These are phyloP conservation scores for Picathartes gymnocephalus DNA, from an alignment of 2,113 vertebrate species.

Conservation along the genomic window DNA sequence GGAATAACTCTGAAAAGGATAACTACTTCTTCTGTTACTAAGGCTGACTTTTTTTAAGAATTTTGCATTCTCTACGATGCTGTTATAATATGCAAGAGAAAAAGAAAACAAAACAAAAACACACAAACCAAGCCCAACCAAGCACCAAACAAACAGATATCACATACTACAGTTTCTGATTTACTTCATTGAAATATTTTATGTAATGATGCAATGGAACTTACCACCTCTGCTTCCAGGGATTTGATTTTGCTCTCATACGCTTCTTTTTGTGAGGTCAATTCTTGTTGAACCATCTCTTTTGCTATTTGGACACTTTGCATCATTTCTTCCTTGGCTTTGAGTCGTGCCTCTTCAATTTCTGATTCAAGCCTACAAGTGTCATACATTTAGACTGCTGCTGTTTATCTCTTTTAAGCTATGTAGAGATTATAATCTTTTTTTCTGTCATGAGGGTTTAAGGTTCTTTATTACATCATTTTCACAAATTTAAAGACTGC, in stretches of 20 bases:
- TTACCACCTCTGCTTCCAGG: constrained; percentile 86
- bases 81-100: neutral
- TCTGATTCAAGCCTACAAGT: constrained; percentile 85
- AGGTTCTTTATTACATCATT: neutral
- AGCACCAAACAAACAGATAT: neutral
- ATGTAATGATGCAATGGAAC: neutral
- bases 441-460: neutral
- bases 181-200: neutral
- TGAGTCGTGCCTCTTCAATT: constrained; percentile 88
- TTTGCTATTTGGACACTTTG: constrained; percentile 91
- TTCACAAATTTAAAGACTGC: neutral
- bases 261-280: constrained; percentile 79
- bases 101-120: neutral
- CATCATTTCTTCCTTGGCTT: constrained; percentile 94
- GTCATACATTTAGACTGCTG: neutral
- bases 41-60: neutral
- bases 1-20: neutral
- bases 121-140: neutral
- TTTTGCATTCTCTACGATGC: neutral
- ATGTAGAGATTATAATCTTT: neutral
- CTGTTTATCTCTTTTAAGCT: neutral
- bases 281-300: constrained; percentile 89
- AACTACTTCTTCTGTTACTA: neutral
- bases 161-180: neutral
- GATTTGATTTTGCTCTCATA: constrained; percentile 84